Conservation (phyloP, 2,888 invertebrate species). For the Cordylochernes scorpioides region DNA sequence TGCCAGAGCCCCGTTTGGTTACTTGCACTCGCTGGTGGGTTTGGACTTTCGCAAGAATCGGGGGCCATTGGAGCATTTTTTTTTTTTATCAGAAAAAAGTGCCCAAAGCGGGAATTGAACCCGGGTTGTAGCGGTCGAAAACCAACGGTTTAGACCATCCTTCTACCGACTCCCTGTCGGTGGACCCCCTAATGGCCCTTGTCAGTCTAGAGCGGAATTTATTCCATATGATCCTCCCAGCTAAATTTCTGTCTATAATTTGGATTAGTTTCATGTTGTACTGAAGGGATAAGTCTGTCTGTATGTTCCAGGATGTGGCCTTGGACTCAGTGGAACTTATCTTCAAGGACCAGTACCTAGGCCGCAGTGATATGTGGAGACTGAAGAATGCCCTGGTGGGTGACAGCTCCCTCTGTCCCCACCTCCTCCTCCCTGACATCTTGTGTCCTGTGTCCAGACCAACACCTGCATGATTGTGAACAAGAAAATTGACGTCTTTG, state of each 20-base stretch:
- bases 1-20: too few species aligned
- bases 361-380: constrained; percentile 95
- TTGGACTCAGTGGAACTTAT: constrained; percentile 86
- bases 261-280: not conserved
- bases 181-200: too few species aligned
- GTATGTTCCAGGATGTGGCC: constrained; percentile 33
- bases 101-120: too few species aligned
- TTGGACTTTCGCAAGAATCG: too few species aligned
- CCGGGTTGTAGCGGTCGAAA: too few species aligned
- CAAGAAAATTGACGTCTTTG: constrained; percentile 79
- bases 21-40: too few species aligned
- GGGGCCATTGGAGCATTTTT: too few species aligned
- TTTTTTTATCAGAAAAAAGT: too few species aligned
- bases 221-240: too few species aligned
- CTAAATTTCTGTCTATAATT: not conserved
- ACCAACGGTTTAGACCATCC: too few species aligned
- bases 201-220: too few species aligned
- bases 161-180: too few species aligned
- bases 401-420: not conserved
- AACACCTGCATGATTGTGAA: constrained; percentile 74
- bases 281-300: not conserved
- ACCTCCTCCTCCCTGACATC: not conserved
- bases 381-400: constrained; percentile 63
- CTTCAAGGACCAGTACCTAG: constrained; percentile 92
- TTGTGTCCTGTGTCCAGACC: constrained; percentile 33